Evolutionary conservation across 2,113 vertebrate genomes (phyloP).

Genomic region (Nycticryphes semicollaris): DNA sequence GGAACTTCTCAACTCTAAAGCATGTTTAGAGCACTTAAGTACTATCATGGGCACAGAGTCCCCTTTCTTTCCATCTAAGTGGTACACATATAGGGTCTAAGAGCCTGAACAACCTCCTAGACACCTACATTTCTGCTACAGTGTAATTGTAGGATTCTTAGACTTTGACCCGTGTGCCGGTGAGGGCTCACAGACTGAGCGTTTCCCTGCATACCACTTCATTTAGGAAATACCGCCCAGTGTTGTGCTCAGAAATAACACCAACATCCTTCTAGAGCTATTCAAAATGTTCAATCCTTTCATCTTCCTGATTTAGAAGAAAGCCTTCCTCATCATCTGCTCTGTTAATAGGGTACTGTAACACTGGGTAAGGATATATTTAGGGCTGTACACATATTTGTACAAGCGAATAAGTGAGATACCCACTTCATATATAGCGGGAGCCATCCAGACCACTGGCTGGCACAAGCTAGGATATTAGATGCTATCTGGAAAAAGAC

Average conservation of each 20-base stretch:
- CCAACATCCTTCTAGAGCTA: not conserved
- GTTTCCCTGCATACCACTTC: not conserved
- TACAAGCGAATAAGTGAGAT: not conserved
- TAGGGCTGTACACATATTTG: not conserved
- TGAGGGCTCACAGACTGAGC: not conserved
- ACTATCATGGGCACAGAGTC: not conserved
- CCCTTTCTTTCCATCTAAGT: not conserved
- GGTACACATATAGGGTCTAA: not conserved
- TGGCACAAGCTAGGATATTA: not conserved
- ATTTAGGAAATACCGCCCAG: not conserved
- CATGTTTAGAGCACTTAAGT: rapidly evolving
- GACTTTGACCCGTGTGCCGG: not conserved
- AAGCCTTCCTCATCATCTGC: not conserved
- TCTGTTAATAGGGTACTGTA: not conserved
- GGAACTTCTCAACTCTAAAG: not conserved
- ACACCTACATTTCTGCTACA: not conserved
- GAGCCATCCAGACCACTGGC: not conserved
- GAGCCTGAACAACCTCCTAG: not conserved
- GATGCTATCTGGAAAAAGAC: not conserved
- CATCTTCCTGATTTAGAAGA: not conserved
- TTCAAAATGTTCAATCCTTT: not conserved
- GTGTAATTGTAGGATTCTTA: not conserved
- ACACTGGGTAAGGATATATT: not conserved
- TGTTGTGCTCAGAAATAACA: not conserved
- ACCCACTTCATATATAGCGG: not conserved